Percentiles rank a stretch among this genome's conserved stretches.
phyloP scores from a whole-genome alignment of 2,797 vertebrate genomes.

The Steatocranus sp. region DNA sequence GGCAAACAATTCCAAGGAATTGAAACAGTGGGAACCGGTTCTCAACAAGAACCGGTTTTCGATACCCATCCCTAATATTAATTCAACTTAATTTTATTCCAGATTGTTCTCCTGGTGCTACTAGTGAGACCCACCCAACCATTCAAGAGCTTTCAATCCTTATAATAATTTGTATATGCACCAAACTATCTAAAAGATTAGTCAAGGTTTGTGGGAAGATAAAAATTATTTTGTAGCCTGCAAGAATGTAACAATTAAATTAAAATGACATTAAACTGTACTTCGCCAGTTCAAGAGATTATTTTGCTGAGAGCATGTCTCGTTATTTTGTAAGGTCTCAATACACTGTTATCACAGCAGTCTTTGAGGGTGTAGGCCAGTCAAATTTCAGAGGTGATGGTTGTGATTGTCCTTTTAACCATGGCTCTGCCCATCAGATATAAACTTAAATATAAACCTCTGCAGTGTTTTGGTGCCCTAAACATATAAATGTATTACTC shows the following conservation, averaged over 20 bases:
- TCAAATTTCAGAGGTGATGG: neutral
- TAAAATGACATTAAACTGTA: neutral
- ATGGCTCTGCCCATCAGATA: neutral
- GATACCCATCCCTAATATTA: too few species aligned
- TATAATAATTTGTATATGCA: neutral
- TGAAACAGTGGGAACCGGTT: too few species aligned
- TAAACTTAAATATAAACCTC: neutral
- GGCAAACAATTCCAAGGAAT: too few species aligned
- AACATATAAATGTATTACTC: neutral
- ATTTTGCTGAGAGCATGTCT: neutral
- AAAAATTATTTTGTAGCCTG: neutral
- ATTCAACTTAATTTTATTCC: neutral
- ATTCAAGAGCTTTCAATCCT: neutral
- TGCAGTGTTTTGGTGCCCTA: neutral
- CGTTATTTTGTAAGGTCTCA: neutral
- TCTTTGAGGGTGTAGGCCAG: neutral
- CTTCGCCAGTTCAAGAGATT: neutral
- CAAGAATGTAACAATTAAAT: neutral
- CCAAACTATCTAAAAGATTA: neutral
- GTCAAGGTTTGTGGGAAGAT: neutral
- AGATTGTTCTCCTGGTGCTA: neutral
- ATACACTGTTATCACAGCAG: neutral
- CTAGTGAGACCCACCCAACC: rapidly evolving
- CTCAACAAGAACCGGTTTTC: too few species aligned
- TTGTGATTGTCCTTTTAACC: neutral